Percentiles rank a stretch among this genome's conserved stretches.
phyloP scores from a whole-genome alignment of 2,888 invertebrate genomes.

The Aleiodes testaceus region DNA sequence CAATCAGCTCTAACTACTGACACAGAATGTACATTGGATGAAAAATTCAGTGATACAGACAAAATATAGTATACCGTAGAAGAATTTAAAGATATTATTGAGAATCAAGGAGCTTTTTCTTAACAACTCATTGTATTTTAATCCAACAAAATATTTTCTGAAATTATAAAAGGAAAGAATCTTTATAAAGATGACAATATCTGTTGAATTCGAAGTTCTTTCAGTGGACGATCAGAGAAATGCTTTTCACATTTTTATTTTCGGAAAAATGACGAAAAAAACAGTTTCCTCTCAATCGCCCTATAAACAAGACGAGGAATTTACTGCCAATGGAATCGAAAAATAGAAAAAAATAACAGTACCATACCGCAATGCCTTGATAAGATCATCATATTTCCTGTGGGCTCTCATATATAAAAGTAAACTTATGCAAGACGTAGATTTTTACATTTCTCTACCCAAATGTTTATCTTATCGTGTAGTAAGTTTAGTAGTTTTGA shows the following conservation, averaged over 20 bases:
- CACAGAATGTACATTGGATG: background rate
- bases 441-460: constrained; percentile 60
- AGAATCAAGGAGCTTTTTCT: too few relatives aligned
- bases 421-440: constrained; percentile 70
- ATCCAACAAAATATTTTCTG: too few relatives aligned
- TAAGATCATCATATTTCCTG: constrained; percentile 72
- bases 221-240: too few relatives aligned
- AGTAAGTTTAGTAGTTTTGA: constrained; percentile 64
- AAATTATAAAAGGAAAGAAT: too few relatives aligned
- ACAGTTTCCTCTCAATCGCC: background rate
- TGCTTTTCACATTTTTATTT: too few relatives aligned
- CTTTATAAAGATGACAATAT: too few relatives aligned
- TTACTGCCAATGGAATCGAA: background rate
- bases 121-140: too few relatives aligned
- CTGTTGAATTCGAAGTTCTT: too few relatives aligned
- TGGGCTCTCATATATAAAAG: constrained; percentile 70
- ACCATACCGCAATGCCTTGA: constrained; percentile 51
- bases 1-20: too few relatives aligned
- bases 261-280: background rate
- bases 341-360: constrained; percentile 2
- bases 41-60: background rate
- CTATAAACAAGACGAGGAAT: background rate
- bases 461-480: constrained; percentile 68
- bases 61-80: too few relatives aligned
- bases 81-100: too few relatives aligned